Base-by-base conservation (phyloP, 2,797 vertebrate species). In the Crypturellus tataupa region DNA sequence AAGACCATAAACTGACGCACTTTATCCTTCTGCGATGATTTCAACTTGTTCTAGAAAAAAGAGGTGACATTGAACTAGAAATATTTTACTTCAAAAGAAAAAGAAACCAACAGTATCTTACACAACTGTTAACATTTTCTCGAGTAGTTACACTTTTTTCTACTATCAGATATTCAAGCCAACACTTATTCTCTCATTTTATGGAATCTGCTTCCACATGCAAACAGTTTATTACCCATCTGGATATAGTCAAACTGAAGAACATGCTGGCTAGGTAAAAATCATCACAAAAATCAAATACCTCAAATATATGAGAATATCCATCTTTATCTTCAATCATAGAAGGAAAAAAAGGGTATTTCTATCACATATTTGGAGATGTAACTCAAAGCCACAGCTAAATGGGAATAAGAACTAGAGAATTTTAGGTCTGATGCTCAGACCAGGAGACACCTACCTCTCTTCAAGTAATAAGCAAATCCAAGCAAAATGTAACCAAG, bases 21-120 rank as follows among this genome's bases (percentile, higher is more conserved):
- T 99, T 99, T 99, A 98, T 99, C 99, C 98, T 99, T 99, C 98
- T 99, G 99, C 94, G 99, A 99, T 97, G 99, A 99, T 98, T 99
- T 99, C 99, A 99, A 98, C 99, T 99, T 99, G 99, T 99, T 99
- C 99, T 99, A 97, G 80, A 75, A 76, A 96, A 94, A 97, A 96
- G 77, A 97, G 69, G 97, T 67, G 97, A 96, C 42, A 84, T 40
- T 76, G 77, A 97, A 95, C 19, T 67, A 87, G 15, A 80, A 59
- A 65, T 2, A 6, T 27, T 94, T 80, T 39, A 58, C 19, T 49
- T 20, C 33, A 40, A 37, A 69, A 80, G 33, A 27, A 49, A 56
- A 51, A n/a, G 2, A 37, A 49, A 12, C 42, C 47, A 23, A 24
- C 23, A n/a, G 15, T 24, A 37, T 6, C 64, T 53, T 13, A 49